A percentile compares a stretch with the other conserved stretches of the same genome.
These are phyloP conservation scores for Zootermopsis nevadensis DNA, from an alignment of 2,888 invertebrate species.

Conservation along the genomic window DNA sequence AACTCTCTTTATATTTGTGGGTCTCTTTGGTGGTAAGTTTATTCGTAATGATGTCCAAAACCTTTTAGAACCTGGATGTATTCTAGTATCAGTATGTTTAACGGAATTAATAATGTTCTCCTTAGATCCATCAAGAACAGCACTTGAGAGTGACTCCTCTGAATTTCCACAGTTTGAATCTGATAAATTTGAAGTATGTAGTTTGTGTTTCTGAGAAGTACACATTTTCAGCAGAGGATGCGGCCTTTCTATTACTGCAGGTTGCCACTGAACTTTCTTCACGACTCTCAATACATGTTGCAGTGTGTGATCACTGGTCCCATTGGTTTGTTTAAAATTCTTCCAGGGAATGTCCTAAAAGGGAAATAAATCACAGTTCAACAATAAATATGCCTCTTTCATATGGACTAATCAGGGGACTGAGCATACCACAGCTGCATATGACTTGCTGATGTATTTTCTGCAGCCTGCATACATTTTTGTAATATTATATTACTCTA, in stretches of 20 bases:
- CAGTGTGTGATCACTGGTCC: slow-evolving; percentile 15
- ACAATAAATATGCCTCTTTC: too few relatives aligned
- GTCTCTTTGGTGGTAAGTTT: slow-evolving; percentile 31
- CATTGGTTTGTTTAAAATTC: neutral
- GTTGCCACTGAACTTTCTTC: slow-evolving; percentile 17
- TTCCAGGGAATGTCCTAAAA: slow-evolving; percentile 39
- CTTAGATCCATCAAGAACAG: neutral
- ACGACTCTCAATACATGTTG: slow-evolving; percentile 33
- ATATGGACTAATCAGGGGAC: too few relatives aligned
- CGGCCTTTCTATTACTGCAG: neutral
- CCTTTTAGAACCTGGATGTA: neutral
- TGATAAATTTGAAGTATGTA: neutral
- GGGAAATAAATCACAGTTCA: neutral
- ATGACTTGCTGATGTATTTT: too few relatives aligned
- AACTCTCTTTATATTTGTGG: neutral
- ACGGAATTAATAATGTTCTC: slow-evolving; percentile 18
- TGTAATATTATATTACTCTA: too few relatives aligned
- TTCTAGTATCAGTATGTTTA: neutral
- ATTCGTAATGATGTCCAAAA: slow-evolving; percentile 28
- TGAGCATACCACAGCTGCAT: too few relatives aligned
- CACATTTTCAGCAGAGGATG: neutral
- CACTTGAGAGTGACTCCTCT: neutral
- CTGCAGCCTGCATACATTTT: too few relatives aligned
- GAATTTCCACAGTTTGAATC: slow-evolving; percentile 18
- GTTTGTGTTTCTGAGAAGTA: neutral